Percentiles rank a stretch among this genome's conserved stretches.
These are phyloP conservation scores for Gryllus longicercus DNA, from an alignment of 2,888 invertebrate species.

Conservation along the genomic window DNA sequence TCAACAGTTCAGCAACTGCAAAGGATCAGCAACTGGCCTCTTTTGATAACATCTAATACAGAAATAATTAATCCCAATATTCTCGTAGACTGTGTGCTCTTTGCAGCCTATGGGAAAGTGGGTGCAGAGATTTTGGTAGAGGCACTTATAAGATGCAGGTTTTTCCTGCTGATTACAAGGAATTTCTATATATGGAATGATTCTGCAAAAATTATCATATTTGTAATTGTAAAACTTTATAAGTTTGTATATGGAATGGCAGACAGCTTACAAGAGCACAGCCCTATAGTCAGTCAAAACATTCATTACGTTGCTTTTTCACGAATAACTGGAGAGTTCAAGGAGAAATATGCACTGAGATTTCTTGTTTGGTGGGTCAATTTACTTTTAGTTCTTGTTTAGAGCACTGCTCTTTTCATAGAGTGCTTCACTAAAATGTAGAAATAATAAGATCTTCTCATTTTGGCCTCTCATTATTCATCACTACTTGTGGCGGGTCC, in stretches of 20 bases:
- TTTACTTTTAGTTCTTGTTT: too few species aligned
- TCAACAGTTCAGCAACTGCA: not conserved
- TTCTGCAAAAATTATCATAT: not conserved
- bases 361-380: not conserved
- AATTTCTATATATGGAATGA: not conserved
- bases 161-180: not conserved
- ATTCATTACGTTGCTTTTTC: not conserved
- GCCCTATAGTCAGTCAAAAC: not conserved
- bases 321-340: too few species aligned
- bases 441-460: too few species aligned
- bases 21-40: not conserved
- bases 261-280: conserved; percentile 1
- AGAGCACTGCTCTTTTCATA: too few species aligned
- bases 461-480: too few species aligned
- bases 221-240: too few species aligned
- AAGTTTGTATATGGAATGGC: not conserved
- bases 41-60: not conserved
- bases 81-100: not conserved
- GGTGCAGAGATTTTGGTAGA: not conserved
- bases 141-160: conserved; percentile 9
- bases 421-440: too few species aligned
- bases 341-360: not conserved
- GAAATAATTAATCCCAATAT: not conserved
- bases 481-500: not conserved
- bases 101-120: not conserved